phyloP scores from a whole-genome alignment of 2,888 invertebrate genomes.

The Drosophila pseudotalamancana region DNA sequence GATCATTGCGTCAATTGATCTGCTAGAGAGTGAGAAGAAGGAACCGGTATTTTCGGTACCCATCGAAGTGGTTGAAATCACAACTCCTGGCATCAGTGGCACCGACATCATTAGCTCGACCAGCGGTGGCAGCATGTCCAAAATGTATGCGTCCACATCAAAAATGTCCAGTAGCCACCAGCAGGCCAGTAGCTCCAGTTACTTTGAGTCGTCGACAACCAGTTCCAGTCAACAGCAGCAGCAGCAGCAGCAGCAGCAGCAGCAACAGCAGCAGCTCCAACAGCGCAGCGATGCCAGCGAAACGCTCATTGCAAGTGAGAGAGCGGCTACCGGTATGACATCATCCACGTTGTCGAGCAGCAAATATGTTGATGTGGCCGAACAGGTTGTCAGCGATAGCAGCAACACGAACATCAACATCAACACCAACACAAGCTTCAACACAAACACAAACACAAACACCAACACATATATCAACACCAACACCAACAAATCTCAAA shows the following conservation, averaged over 20 bases:
- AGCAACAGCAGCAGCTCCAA: constrained; percentile 50
- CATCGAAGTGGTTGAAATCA: constrained; percentile 79
- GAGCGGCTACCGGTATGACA: constrained; percentile 80
- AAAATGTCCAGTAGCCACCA: constrained; percentile 51
- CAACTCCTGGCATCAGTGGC: constrained; percentile 45
- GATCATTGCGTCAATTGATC: constrained; percentile 80
- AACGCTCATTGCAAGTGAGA: constrained; percentile 71
- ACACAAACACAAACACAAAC: constrained; percentile 28
- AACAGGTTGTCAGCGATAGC: constrained; percentile 67
- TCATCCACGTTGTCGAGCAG: constrained; percentile 70
- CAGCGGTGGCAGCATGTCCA: constrained; percentile 64
- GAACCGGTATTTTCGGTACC: constrained; percentile 82
- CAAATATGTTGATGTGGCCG: constrained; percentile 53
- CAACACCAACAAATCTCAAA: constrained; percentile 69
- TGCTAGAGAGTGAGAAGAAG: constrained; percentile 78
- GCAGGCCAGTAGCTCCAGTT: constrained; percentile 60
- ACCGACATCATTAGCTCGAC: constrained; percentile 44
- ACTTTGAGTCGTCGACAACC: constrained; percentile 64
- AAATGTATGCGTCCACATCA: constrained; percentile 66
- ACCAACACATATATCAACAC: constrained; percentile 25
- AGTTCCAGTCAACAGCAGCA: constrained; percentile 61
- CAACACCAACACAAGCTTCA: constrained; percentile 42
- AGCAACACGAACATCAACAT: constrained; percentile 43
- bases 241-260: too few relatives aligned
- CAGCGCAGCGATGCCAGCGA: constrained; percentile 54